Conservation (phyloP, 64 coral and sea anemone species). For the Actinia equina region DNA sequence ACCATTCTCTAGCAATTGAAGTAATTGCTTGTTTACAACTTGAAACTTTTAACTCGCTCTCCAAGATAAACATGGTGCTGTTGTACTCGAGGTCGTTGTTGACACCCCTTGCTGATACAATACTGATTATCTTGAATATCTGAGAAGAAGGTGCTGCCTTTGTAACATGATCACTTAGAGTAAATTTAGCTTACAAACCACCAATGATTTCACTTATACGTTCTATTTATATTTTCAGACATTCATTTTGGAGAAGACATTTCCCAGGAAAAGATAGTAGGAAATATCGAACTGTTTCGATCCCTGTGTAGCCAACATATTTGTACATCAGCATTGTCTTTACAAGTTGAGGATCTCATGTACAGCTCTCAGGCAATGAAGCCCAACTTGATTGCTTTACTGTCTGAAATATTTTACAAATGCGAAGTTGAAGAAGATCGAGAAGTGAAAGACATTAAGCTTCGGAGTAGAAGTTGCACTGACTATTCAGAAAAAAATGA, state of each 20-base stretch:
- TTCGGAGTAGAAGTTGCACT: not conserved
- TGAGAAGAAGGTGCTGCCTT: too few relatives aligned
- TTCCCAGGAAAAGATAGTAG: constrained; percentile 58
- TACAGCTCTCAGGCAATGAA: constrained; percentile 96
- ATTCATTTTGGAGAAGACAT: constrained; percentile 60
- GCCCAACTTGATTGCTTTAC: constrained; percentile 75
- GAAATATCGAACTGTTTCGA: constrained; percentile 86
- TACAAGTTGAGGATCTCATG: constrained; percentile 90
- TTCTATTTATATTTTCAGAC: constrained; percentile 41
- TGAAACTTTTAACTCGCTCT: too few relatives aligned
- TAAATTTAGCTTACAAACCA: too few relatives aligned
- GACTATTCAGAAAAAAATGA: not conserved
- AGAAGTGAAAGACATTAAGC: not conserved
- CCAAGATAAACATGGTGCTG: too few relatives aligned
- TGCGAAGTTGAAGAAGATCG: constrained; percentile 47
- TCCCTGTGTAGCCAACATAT: constrained; percentile 84
- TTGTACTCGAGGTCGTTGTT: too few relatives aligned
- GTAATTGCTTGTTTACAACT: too few relatives aligned
- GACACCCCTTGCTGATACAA: too few relatives aligned
- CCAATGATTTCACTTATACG: not conserved
- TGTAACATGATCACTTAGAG: too few relatives aligned
- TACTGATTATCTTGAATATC: too few relatives aligned
- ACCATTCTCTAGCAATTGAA: too few relatives aligned
- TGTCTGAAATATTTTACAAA: constrained; percentile 78
- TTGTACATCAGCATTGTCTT: constrained; percentile 79